Conservation (phyloP, 2,888 invertebrate genomes). For the Gymnosoma rotundatum region DNA sequence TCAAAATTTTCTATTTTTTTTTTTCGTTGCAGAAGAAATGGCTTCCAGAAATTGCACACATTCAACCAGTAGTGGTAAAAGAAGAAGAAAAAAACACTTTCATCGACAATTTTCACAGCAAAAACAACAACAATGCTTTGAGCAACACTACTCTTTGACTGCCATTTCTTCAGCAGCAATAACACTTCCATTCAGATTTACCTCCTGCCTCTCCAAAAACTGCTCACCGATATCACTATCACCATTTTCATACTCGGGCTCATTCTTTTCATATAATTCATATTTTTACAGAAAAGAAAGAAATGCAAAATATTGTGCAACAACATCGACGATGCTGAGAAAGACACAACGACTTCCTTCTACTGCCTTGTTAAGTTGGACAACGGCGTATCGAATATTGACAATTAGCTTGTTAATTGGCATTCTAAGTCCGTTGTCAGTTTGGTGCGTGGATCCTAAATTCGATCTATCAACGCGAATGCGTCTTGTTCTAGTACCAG, state of each 20-base stretch:
- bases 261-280: conserved; percentile 4
- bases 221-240: conserved; percentile 4
- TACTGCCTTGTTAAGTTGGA: conserved; percentile 75
- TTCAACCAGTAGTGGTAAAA: conserved; percentile 63
- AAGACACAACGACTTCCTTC: conserved; percentile 50
- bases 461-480: conserved; percentile 93
- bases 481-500: conserved; percentile 91
- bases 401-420: conserved; percentile 80
- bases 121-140: conserved; percentile 38
- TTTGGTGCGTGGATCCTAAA: conserved; percentile 86
- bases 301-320: background rate
- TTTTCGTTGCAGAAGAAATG: conserved; percentile 77
- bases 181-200: conserved; percentile 17
- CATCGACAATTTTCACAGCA: conserved; percentile 24
- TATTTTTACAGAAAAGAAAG: conserved; percentile 28
- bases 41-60: conserved; percentile 76
- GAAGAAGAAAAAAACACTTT: conserved; percentile 71
- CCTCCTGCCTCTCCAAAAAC: conserved; percentile 21
- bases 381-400: conserved; percentile 80
- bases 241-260: background rate
- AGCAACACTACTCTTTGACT: conserved; percentile 64
- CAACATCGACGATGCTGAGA: background rate
- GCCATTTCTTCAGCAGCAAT: conserved; percentile 14
- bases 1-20: conserved; percentile 43
- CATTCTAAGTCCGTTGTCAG: conserved; percentile 78